Base-by-base conservation (phyloP, 2,888 invertebrate species). In the Philopedon plagiatum region DNA sequence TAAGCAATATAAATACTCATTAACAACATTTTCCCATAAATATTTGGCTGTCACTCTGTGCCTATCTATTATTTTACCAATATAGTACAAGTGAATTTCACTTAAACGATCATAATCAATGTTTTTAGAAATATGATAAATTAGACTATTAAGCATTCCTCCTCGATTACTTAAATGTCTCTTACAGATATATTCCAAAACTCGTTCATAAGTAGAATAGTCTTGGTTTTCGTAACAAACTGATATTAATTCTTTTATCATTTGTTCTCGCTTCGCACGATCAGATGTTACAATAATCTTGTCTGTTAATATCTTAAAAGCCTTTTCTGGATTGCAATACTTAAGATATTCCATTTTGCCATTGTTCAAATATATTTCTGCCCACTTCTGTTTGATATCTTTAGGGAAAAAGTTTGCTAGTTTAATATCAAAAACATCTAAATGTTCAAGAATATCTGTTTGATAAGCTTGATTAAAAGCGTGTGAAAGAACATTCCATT, bases 261-360 rank as follows among this genome's bases (percentile, higher is more conserved):
- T 61, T 7, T n/a, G 11, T 13, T n/a, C 18, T 54, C 79, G 75
- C 7, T 62, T 37, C 11, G 13, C 29, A 58, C 66, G 75, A 21
- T 75, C 67, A 18, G 77, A 72, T 5, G 78, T 76, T 5, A 79
- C 68, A 68, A 78, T 78, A 15, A 79, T 76, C 66, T 71, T 77
- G 37, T 78, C 76, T 73, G 78, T 78, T 19, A 79, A 49, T 5
- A 77, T 11, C 8, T 71, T 18, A 56, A 79, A 71, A 18, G 75
- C 75, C 39, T 74, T 72, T 9, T 58, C 11, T 0, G 74, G 68
- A 9, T 72, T 46, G 37, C 68, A 76, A 41, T 78, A 75, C 26
- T 75, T 75, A 26, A 77, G 58, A 41, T 41, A 76, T 0, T 51
- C 29, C 3, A 65, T 39, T 46, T 73, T 61, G 19, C 76, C 67